Conservation (phyloP, 2,888 invertebrate genomes). For the Chydorus sphaericus region DNA sequence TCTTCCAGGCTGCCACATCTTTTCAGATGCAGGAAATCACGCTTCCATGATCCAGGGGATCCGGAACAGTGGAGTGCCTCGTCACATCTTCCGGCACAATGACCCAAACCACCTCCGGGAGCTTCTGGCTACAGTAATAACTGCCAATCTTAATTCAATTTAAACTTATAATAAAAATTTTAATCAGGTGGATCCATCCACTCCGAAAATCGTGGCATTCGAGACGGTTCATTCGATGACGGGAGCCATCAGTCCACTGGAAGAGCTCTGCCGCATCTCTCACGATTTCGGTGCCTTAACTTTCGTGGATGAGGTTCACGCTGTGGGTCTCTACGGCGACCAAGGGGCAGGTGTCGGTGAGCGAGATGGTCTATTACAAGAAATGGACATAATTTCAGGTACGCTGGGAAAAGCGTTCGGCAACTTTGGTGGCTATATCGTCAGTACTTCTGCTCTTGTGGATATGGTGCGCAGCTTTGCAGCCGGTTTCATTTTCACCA, state of each 20-base stretch:
- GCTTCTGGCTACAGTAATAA: slow-evolving; percentile 49
- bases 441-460: slow-evolving; percentile 53
- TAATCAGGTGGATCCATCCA: slow-evolving; percentile 48
- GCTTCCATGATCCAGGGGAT: slow-evolving; percentile 98
- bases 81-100: slow-evolving; percentile 89
- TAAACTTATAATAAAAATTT: too few relatives aligned
- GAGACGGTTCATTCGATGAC: slow-evolving; percentile 99
- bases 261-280: slow-evolving; percentile 75
- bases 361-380: slow-evolving; percentile 54
- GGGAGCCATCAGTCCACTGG: slow-evolving; percentile 83
- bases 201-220: slow-evolving; percentile 92
- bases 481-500: slow-evolving; percentile 95
- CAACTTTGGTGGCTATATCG: slow-evolving; percentile 82
- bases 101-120: slow-evolving; percentile 72
- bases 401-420: slow-evolving; percentile 91
- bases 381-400: slow-evolving; percentile 85
- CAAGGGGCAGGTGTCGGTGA: slow-evolving; percentile 91
- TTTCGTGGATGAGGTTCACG: slow-evolving; percentile 95
- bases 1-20: slow-evolving; percentile 77
- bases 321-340: slow-evolving; percentile 86
- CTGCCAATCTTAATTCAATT: too few relatives aligned
- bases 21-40: slow-evolving; percentile 92
- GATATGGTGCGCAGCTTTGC: slow-evolving; percentile 90
- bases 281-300: slow-evolving; percentile 85
- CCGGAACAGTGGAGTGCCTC: slow-evolving; percentile 75